Evolutionary conservation across 2,797 vertebrate genomes (phyloP), one percentile per base, ranked within the genome.

Genomic region (Pseudochirops cupreus): DNA sequence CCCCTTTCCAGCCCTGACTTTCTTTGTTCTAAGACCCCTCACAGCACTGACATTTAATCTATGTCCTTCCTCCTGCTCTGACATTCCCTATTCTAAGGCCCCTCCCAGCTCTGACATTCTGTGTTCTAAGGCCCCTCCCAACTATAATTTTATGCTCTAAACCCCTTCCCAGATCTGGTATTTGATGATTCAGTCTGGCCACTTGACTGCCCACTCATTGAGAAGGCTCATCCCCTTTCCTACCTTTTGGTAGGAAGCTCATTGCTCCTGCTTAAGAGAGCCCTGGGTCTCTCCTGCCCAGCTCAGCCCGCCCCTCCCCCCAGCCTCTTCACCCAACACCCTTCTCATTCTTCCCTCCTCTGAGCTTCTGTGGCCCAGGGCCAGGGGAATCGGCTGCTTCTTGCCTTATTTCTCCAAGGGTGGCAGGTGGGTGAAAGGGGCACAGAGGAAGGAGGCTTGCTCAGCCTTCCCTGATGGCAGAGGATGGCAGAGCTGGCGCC

Each of bases 401-500:
- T 92, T 33, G 29, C 28, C 46, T 53, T 62, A 50, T 56, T 87
- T 50, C 74, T 87, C 74, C 39, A 87, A 82, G 39, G 39, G 74
- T 87, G 74, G 74, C 74, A 87, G 74, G 74, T 87, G 74, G 74
- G 74, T 87, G 74, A 87, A 87, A 87, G 74, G 74, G 74, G 74
- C 46, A 21, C 39, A 50, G 74, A 50, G 7, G 39, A 87, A 87
- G 24, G 24, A 87, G 74, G 74, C 74, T 87, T 39, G 74, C 74
- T 87, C 74, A 87, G 74, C 74, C 74, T 87, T 87, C 39, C 74
- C 97, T 97, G 97, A 97, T 97, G 97, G 90, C 87, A 67, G 91
- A 97, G 91, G 93, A 92, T 90, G 94, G 94, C 96, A 87, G 95
- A 92, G 91, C 56, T 98, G 97, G 97, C 97, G 56, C 97, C 95